A percentile compares a stretch with the other conserved stretches of the same genome.
Conservation (phyloP, 1,140 invertebrate genomes). For the Neodiprion virginianus region DNA sequence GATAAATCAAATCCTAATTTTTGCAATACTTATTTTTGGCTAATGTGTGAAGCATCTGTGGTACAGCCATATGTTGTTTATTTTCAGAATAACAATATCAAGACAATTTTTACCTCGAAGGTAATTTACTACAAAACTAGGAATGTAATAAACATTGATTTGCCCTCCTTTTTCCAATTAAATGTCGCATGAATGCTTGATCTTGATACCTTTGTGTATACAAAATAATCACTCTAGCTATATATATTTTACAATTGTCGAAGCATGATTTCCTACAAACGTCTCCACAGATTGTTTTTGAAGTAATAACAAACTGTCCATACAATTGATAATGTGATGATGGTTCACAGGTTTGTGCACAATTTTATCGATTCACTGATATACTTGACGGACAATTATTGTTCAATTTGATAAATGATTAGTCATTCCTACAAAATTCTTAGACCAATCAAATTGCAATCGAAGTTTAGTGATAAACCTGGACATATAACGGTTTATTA, state of each 20-base stretch:
- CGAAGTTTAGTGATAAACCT: background rate
- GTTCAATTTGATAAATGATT: background rate
- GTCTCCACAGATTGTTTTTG: background rate
- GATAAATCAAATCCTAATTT: conserved; percentile 2
- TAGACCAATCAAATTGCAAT: background rate
- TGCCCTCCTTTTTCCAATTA: conserved; percentile 49
- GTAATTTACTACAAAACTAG: conserved; percentile 53
- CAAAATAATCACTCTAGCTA: background rate
- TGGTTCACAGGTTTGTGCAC: background rate
- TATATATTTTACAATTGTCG: background rate
- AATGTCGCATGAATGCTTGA: conserved; percentile 57
- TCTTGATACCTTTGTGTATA: background rate
- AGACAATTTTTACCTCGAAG: conserved; percentile 56
- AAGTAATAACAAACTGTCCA: background rate
- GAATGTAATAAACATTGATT: conserved; percentile 51
- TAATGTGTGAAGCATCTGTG: conserved; percentile 52
- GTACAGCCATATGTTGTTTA: conserved; percentile 57
- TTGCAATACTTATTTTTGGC: conserved; percentile 38
- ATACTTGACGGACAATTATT: background rate
- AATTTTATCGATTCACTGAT: background rate
- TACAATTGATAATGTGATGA: background rate
- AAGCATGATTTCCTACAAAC: background rate
- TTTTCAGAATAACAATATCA: conserved; percentile 60
- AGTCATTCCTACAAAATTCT: background rate
- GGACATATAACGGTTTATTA: too few relatives aligned